Evolutionary conservation across 1,140 invertebrate genomes (phyloP).

Genomic region (Tetramorium parvispinum): DNA sequence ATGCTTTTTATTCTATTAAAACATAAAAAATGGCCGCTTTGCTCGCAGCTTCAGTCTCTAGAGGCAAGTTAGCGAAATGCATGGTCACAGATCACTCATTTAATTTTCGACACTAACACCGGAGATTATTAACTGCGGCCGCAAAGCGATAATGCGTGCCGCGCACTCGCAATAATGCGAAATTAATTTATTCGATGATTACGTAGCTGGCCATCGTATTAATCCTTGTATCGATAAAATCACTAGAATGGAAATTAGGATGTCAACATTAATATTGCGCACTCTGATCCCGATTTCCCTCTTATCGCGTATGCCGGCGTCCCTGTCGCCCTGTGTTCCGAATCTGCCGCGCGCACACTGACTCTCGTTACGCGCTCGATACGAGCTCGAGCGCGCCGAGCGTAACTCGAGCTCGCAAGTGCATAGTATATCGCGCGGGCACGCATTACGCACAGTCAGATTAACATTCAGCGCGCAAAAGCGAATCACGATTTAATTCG

Average conservation of each 20-base stretch:
- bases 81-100: conserved; percentile 21
- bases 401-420: conserved; percentile 24
- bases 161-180: conserved; percentile 38
- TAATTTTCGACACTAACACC: conserved; percentile 53
- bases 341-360: background rate
- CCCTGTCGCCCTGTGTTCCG: background rate
- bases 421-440: background rate
- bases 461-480: conserved; percentile 63
- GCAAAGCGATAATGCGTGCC: conserved; percentile 48
- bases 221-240: conserved; percentile 60
- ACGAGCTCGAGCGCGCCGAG: background rate
- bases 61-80: background rate
- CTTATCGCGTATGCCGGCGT: conserved; percentile 9
- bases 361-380: conserved; percentile 28
- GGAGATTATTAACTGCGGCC: conserved; percentile 60
- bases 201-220: conserved; percentile 20
- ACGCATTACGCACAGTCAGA: conserved; percentile 62
- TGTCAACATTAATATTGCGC: conserved; percentile 54
- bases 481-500: conserved; percentile 67
- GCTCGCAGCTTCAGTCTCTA: background rate
- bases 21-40: background rate
- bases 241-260: conserved; percentile 62
- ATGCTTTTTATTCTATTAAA: background rate
- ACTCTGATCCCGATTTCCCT: conserved; percentile 31
- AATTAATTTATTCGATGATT: conserved; percentile 70